phyloP scores from a whole-genome alignment of 1,140 invertebrate species.

The Polyergus mexicanus region DNA sequence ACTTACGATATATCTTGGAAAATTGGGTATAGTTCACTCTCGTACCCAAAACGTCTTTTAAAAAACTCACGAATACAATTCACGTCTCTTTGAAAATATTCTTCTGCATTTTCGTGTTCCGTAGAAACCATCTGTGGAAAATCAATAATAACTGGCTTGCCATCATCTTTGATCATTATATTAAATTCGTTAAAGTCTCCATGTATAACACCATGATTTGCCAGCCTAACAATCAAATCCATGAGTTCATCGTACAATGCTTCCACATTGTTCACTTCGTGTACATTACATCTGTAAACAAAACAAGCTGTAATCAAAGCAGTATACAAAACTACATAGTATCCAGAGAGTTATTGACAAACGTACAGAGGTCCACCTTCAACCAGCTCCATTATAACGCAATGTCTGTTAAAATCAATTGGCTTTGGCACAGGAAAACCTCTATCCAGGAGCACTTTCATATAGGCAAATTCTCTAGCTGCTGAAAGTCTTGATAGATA shows the following conservation, averaged over 20 bases:
- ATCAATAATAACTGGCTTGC: conserved; percentile 96
- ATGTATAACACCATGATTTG: conserved; percentile 98
- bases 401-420: conserved; percentile 98
- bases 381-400: conserved; percentile 98
- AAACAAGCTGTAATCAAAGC: conserved; percentile 23
- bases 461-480: conserved; percentile 99
- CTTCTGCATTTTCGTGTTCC: conserved; percentile 96
- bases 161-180: conserved; percentile 94
- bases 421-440: conserved; percentile 98
- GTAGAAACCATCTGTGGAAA: conserved; percentile 99
- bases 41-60: conserved; percentile 95
- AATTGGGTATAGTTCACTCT: conserved; percentile 94
- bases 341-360: not conserved
- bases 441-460: conserved; percentile 96
- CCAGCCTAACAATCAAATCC: conserved; percentile 96
- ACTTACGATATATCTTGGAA: conserved; percentile 93
- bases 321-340: not conserved
- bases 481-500: conserved; percentile 99
- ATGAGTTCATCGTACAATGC: conserved; percentile 97
- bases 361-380: conserved; percentile 91
- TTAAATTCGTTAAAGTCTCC: conserved; percentile 99
- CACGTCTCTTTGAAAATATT: conserved; percentile 98
- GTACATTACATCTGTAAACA: conserved; percentile 92
- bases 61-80: conserved; percentile 97
- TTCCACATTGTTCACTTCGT: conserved; percentile 92